Evolutionary conservation across 1,140 invertebrate species (phyloP), one percentile per base, ranked within the genome.

Genomic region (Zaprionus lachaisei): DNA sequence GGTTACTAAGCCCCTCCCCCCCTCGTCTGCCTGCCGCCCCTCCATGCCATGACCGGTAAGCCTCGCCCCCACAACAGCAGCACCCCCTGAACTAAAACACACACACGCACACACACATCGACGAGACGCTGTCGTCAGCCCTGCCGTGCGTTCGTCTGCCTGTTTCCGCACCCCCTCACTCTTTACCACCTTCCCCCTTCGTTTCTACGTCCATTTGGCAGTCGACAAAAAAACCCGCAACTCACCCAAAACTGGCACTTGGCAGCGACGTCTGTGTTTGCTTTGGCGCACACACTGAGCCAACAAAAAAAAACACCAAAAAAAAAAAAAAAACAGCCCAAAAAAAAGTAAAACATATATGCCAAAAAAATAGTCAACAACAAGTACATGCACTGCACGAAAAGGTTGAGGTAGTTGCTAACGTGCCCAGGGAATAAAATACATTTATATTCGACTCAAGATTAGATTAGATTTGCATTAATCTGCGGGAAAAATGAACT

Each of bases 191-290:
- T 15, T 6, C 38, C 6, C 38, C n/a, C 38, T 41, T 6, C n/a
- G 5, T 41, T n/a, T 41, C 38, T 41, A 41, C 38, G 58, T 47
- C 57, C 47, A 12, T 51, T 51, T 51, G 58, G 20, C 68, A 63
- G 57, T 69, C 44, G 26, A 20, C 20, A 65, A 49, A 54, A 56
- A 57, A 76, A 60, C 26, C 72, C 77, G 62, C 73, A 83, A 80
- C 74, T 86, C 72, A 80, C 72, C 80, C 68, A 83, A 86, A 87
- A 83, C 84, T 87, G 83, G 80, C 83, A 86, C 83, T 86, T 87
- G 83, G 83, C 60, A 67, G 72, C 81, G 73, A 65, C 41, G 83
- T 83, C 83, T 86, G 80, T 87, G 81, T 87, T 87, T 87, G 83
- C 80, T 87, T 83, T 78, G 76, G 70, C 67, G 79, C 75, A 86